Percentiles rank a stretch among this genome's conserved stretches.
phyloP scores from a whole-genome alignment of 2,113 vertebrate species.

The Aspiorhynchus laticeps region DNA sequence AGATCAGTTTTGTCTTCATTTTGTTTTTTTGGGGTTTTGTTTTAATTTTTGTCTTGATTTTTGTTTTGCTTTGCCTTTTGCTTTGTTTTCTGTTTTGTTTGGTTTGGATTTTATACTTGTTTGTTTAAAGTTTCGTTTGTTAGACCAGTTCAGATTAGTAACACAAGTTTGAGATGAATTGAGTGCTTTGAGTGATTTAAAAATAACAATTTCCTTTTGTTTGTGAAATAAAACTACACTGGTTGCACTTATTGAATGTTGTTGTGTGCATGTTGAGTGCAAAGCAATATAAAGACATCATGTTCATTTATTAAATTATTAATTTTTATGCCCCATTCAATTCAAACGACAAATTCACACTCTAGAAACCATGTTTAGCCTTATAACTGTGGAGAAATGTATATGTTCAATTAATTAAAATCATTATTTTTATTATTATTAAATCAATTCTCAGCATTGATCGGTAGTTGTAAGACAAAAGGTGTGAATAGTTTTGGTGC shows the following conservation, averaged over 20 bases:
- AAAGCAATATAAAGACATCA: background rate
- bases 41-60: no score
- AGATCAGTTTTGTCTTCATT: background rate
- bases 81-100: background rate
- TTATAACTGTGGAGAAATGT: background rate
- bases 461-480: background rate
- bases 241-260: no score
- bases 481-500: background rate
- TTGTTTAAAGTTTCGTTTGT: background rate
- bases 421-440: background rate
- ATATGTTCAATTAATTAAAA: background rate
- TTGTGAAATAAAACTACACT: no score
- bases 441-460: background rate
- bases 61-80: background rate
- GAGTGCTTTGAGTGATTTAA: background rate
- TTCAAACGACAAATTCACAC: background rate
- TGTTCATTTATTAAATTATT: background rate
- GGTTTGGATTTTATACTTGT: background rate
- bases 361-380: no score
- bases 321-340: background rate
- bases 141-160: background rate
- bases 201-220: no score
- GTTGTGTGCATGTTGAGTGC: background rate
- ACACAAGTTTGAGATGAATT: background rate
- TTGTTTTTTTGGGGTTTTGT: background rate